Evolutionary conservation across 1,140 invertebrate species (phyloP), one percentile per base, ranked within the genome.

Genomic region (Procambarus clarkii): DNA sequence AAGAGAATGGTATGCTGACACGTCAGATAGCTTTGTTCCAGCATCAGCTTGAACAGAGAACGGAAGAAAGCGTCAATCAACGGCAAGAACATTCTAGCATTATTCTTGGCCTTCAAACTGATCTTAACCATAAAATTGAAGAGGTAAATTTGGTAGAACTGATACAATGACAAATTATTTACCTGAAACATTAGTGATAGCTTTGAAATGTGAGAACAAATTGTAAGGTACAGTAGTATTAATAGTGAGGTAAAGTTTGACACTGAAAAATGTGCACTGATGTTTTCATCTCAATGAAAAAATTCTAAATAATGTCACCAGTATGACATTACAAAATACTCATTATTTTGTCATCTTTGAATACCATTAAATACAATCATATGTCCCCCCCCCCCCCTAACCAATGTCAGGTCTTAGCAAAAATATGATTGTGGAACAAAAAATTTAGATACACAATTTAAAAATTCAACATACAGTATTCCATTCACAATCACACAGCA

Each of bases 101-200:
- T 11, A 89, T 89, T 76, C 79, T 89, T 46, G 64, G 78, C 24
- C 80, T 89, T 24, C 87, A 89, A 46, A 89, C 87, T 50, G 87
- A 89, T 54, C 79, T 89, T 45, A 89, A 83, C n/a, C 87, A 89
- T 60, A 89, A 89, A 50, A 34, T 83, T 48, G 87, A 89, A 60
- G 87, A 89, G 79, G 87, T 89, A 54, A 89, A 50, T 54, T 9
- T 54, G 50, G 50, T 54, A 54, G 50, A 54, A 54, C 8, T 54
- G 50, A 11, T 54, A 15, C 4, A 46, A 21, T 50, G 13, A 83
- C 54, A 44, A 11, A 18, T 69, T 44, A 15, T 0, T 69, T n/a
- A 11, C 34, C 2, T 60, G n/a, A 46, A 5, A 7, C 7, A 58
- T 7, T 58, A 69, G 44, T 1, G 15, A 58, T 4, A 58, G 15